Percentiles rank a stretch among this genome's conserved stretches.
phyloP scores from a whole-genome alignment of 2,797 vertebrate species.

The Cirrhinus mrigala region DNA sequence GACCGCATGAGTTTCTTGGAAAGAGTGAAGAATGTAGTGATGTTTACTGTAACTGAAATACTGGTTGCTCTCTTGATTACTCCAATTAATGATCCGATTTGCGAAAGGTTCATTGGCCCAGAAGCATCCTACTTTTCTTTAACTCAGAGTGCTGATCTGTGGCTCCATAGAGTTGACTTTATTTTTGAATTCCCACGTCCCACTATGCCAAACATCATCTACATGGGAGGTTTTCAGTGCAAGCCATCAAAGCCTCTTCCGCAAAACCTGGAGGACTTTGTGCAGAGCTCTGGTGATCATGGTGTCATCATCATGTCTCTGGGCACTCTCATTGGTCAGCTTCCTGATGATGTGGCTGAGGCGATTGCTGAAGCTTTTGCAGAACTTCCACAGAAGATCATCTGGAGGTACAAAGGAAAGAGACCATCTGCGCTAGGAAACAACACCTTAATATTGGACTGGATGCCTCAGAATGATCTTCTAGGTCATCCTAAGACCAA shows the following conservation, averaged over 20 bases:
- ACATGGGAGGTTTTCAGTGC: conserved; percentile 70
- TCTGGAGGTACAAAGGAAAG: conserved; percentile 62
- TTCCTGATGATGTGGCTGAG: conserved; percentile 54
- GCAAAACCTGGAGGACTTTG: conserved; percentile 66
- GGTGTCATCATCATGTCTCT: conserved; percentile 72
- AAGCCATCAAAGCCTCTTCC: conserved; percentile 63
- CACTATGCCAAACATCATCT: conserved; percentile 69
- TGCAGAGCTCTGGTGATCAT: conserved; percentile 67
- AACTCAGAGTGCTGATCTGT: conserved; percentile 58
- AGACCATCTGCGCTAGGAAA: conserved; percentile 60
- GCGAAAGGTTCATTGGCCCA: conserved; percentile 30
- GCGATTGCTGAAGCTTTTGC: conserved; percentile 63
- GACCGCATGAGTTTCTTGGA: conserved; percentile 49
- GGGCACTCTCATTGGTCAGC: conserved; percentile 58
- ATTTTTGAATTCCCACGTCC: conserved; percentile 68
- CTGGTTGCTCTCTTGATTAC: not conserved
- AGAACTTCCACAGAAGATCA: conserved; percentile 64
- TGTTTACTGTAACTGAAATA: not conserved
- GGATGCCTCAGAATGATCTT: conserved; percentile 70
- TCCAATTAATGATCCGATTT: not conserved
- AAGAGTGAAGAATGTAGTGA: conserved; percentile 44
- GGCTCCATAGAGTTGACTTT: conserved; percentile 65
- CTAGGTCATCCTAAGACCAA: conserved; percentile 64
- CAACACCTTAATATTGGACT: conserved; percentile 65
- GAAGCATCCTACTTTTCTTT: conserved; percentile 7